phyloP scores from a whole-genome alignment of 2,888 invertebrate genomes.

The Macaria notata region DNA sequence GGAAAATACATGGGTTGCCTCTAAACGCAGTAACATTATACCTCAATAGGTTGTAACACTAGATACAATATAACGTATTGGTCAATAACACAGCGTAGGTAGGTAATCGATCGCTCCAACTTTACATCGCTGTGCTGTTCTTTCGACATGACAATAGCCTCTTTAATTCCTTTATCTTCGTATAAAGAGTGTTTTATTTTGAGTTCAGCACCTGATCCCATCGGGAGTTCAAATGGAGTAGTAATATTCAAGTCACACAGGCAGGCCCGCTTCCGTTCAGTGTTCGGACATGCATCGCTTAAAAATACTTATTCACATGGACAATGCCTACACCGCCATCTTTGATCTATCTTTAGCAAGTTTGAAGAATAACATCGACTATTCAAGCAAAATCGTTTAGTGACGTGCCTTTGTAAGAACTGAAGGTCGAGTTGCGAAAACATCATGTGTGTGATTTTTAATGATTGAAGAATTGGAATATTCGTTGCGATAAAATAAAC shows the following conservation, averaged over 20 bases:
- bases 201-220: slow-evolving; percentile 35
- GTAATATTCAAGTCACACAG: slow-evolving; percentile 65
- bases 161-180: slow-evolving; percentile 12
- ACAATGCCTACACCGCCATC: slow-evolving; percentile 43
- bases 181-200: slow-evolving; percentile 22
- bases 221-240: slow-evolving; percentile 38
- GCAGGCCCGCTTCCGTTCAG: slow-evolving; percentile 63
- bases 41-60: too few relatives aligned
- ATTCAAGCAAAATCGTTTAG: slow-evolving; percentile 22
- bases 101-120: too few relatives aligned
- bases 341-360: slow-evolving; percentile 51
- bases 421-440: slow-evolving; percentile 12
- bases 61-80: too few relatives aligned
- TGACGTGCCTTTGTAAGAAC: slow-evolving; percentile 4
- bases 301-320: slow-evolving; percentile 59
- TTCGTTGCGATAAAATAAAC: too few relatives aligned
- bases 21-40: too few relatives aligned
- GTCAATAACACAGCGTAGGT: too few relatives aligned
- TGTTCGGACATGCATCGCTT: slow-evolving; percentile 65
- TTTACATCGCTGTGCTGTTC: slow-evolving; percentile 2
- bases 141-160: slow-evolving; percentile 14
- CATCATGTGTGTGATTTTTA: background rate
- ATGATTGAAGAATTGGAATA: too few relatives aligned
- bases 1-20: too few relatives aligned
- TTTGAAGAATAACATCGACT: slow-evolving; percentile 42